Evolutionary conservation across 1,140 invertebrate genomes (phyloP).

Genomic region (Procambarus clarkii): DNA sequence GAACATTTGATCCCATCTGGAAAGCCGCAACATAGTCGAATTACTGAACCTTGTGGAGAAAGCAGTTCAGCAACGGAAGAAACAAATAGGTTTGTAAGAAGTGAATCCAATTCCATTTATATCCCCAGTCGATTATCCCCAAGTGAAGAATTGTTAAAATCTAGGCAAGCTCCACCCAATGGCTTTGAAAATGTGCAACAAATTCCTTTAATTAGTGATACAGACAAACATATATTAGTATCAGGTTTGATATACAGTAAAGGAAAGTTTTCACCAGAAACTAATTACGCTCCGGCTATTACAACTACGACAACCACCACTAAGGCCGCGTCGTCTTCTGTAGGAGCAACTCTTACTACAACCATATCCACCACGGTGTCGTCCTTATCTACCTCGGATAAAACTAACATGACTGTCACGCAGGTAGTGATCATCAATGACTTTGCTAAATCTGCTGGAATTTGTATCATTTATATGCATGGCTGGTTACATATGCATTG

Average conservation of each 20-base stretch:
- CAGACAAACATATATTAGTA: constrained; percentile 10
- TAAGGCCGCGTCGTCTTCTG: constrained; percentile 26
- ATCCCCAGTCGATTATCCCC: constrained; percentile 40
- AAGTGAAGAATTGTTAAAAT: constrained; percentile 20
- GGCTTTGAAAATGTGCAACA: constrained; percentile 31
- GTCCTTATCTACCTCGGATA: constrained; percentile 43
- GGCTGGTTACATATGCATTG: not conserved
- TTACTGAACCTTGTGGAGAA: constrained; percentile 9
- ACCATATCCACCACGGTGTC: constrained; percentile 31
- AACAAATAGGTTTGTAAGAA: constrained; percentile 37
- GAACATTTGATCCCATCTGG: constrained; percentile 47
- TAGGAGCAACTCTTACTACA: constrained; percentile 23
- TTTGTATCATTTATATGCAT: not conserved
- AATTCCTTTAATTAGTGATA: constrained; percentile 19
- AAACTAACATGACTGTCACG: constrained; percentile 61
- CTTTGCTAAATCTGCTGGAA: not conserved
- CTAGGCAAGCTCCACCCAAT: constrained; percentile 17
- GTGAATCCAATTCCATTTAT: constrained; percentile 46
- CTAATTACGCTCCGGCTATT: constrained; percentile 43
- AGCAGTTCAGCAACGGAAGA: constrained; percentile 11
- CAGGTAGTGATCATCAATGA: constrained; percentile 42
- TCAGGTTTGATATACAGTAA: constrained; percentile 7
- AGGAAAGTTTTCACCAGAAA: constrained; percentile 41
- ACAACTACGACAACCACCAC: constrained; percentile 57
- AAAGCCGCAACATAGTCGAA: constrained; percentile 43